Conservation (phyloP, 2,888 invertebrate genomes). For the Apodemia zela region DNA sequence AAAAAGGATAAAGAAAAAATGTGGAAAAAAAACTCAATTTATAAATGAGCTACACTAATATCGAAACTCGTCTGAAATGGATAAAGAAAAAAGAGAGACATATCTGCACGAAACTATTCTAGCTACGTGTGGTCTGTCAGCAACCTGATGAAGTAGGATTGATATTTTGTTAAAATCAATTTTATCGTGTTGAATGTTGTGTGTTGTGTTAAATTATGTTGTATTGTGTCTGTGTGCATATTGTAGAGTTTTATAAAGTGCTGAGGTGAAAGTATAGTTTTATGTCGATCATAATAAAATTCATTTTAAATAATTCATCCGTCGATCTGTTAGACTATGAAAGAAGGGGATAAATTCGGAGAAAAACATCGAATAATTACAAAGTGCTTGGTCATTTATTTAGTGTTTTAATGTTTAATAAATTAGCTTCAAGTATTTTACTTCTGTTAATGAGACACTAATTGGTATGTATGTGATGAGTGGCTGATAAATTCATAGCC, state of each 20-base stretch:
- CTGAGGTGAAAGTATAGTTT: not conserved
- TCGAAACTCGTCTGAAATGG: conserved; percentile 27
- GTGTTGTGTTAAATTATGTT: not conserved
- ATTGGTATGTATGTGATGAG: too few relatives aligned
- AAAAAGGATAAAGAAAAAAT: conserved; percentile 29
- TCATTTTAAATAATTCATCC: too few relatives aligned
- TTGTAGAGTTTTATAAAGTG: not conserved
- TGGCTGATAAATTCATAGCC: too few relatives aligned
- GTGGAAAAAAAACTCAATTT: not conserved
- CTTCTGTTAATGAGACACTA: too few relatives aligned
- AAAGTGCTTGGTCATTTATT: too few relatives aligned
- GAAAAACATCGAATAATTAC: too few relatives aligned
- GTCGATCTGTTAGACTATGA: too few relatives aligned
- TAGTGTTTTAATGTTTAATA: too few relatives aligned
- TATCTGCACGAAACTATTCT: conserved; percentile 43
- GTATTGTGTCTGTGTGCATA: not conserved
- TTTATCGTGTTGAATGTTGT: conserved; percentile 13
- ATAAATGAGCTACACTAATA: not conserved
- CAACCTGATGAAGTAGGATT: conserved; percentile 43
- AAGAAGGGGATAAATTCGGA: too few relatives aligned
- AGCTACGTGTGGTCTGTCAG: conserved; percentile 52
- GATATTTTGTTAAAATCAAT: conserved; percentile 44
- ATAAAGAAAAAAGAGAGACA: conserved; percentile 27
- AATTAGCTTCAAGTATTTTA: too few relatives aligned
- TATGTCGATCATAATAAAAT: too few relatives aligned